phyloP scores from a whole-genome alignment of 2,113 vertebrate species.

The Cichladusa arquata region DNA sequence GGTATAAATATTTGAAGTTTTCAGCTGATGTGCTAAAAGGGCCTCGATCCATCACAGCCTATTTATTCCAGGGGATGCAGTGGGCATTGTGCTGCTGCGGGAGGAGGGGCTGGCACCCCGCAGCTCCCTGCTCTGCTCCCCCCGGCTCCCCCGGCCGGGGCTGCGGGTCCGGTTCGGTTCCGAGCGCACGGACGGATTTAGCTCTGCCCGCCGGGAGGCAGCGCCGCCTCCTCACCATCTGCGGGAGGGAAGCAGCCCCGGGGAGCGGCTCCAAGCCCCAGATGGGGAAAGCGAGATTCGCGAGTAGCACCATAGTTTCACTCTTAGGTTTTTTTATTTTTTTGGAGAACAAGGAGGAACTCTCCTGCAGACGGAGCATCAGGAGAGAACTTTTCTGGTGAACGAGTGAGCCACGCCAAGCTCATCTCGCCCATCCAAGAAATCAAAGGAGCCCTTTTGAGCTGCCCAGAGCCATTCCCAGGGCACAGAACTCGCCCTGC shows the following conservation, averaged over 20 bases:
- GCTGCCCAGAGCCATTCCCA: background rate
- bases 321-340: background rate
- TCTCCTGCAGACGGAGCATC: background rate
- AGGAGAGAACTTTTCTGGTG: background rate
- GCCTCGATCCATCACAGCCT: background rate
- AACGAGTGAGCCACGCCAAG: fast-evolving
- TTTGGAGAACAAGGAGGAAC: background rate
- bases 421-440: background rate
- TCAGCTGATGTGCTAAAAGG: background rate
- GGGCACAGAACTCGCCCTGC: fast-evolving
- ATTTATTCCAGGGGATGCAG: background rate
- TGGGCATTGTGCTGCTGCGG: fast-evolving
- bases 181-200: background rate
- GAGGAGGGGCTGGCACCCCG: fast-evolving
- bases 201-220: slow-evolving; percentile 9
- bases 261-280: background rate
- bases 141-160: fast-evolving
- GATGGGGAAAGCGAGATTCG: background rate
- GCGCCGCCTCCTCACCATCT: slow-evolving; percentile 42
- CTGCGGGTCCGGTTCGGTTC: background rate
- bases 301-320: background rate
- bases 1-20: slow-evolving; percentile 28
- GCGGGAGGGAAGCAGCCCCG: background rate
- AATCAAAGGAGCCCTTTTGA: background rate
- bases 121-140: background rate